These are phyloP conservation scores for Ptychobarbus kaznakovi DNA, from an alignment of 2,797 vertebrate species.

Conservation along the genomic window DNA sequence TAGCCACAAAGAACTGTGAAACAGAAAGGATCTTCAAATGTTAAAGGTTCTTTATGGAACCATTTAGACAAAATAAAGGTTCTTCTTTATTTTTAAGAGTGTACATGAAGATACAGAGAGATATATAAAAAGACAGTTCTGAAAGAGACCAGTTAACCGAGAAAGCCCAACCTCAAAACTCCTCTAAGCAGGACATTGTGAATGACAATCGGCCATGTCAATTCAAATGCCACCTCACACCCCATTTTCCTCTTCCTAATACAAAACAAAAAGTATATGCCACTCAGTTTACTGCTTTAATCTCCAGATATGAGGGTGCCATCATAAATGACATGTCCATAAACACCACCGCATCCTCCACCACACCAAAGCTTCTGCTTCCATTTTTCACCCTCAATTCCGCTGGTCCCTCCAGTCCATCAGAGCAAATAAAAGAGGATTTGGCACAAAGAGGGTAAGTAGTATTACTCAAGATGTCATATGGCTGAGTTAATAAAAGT, in stretches of 20 bases:
- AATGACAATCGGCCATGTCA: neutral
- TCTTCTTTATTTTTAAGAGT: neutral
- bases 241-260: slow-evolving; percentile 8
- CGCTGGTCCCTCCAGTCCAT: neutral
- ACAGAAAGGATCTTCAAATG: too few species aligned
- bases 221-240: neutral
- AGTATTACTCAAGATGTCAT: slow-evolving; percentile 42
- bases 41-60: too few species aligned
- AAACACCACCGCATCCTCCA: neutral
- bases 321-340: slow-evolving; percentile 4
- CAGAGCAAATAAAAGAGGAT: slow-evolving; percentile 11
- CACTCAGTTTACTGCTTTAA: slow-evolving; percentile 1
- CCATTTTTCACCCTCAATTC: neutral
- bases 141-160: neutral
- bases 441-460: slow-evolving; percentile 10
- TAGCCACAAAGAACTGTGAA: too few species aligned
- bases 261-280: neutral
- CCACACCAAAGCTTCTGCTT: slow-evolving; percentile 1
- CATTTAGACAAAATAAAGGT: too few species aligned
- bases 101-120: neutral
- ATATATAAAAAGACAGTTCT: neutral
- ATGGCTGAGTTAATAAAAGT: slow-evolving; percentile 51
- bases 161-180: neutral
- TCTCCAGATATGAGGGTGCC: slow-evolving; percentile 3
- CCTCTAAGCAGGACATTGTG: neutral